A percentile compares a stretch with the other conserved stretches of the same genome.
Conservation (phyloP, 2,113 vertebrate genomes). For the Formicarius rufipectus region DNA sequence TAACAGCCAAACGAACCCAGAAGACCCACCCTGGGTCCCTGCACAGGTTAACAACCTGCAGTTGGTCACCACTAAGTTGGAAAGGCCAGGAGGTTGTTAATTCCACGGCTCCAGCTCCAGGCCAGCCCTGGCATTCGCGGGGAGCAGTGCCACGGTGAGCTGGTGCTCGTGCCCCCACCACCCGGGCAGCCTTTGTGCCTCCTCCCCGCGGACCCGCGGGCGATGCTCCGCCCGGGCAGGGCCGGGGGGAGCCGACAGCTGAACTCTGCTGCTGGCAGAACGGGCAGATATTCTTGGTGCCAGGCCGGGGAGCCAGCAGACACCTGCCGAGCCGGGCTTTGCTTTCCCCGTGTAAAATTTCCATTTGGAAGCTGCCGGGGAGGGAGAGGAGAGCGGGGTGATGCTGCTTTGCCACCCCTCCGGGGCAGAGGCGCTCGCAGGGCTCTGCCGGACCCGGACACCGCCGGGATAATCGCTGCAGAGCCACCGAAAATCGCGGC, state of each 20-base stretch:
- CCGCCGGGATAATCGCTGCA: background rate
- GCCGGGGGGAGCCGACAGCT: background rate
- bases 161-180: accelerated
- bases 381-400: accelerated
- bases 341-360: background rate
- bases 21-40: background rate
- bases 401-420: background rate
- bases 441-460: background rate
- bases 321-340: background rate
- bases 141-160: background rate
- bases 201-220: accelerated
- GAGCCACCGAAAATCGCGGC: background rate
- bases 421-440: background rate
- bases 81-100: background rate
- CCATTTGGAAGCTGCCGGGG: background rate
- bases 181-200: background rate
- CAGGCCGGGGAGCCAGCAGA: background rate
- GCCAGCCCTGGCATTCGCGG: accelerated
- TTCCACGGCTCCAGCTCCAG: accelerated
- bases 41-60: accelerated
- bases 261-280: background rate
- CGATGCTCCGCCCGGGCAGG: accelerated
- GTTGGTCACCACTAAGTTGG: accelerated
- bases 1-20: accelerated
- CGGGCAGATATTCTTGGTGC: background rate